Evolutionary conservation across 2,113 vertebrate species (phyloP).

Genomic region (Gopherus flavomarginatus): DNA sequence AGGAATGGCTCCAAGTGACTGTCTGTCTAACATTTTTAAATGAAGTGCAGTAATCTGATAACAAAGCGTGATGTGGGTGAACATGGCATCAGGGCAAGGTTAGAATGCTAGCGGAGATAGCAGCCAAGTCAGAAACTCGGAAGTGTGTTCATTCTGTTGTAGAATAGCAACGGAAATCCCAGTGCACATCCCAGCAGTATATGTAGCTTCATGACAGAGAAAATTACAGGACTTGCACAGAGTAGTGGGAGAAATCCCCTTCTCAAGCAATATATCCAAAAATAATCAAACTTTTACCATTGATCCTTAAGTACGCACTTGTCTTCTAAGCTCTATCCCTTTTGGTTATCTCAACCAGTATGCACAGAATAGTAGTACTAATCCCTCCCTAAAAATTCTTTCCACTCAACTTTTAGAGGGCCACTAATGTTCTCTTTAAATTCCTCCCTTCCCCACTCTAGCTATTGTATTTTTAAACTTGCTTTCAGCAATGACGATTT

Average conservation of each 20-base stretch:
- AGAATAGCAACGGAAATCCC: background rate
- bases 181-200: background rate
- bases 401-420: background rate
- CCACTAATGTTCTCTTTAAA: background rate
- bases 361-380: background rate
- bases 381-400: background rate
- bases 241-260: background rate
- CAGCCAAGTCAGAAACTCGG: background rate
- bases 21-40: rapidly evolving
- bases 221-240: background rate
- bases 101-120: slow-evolving; percentile 6
- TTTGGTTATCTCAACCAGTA: background rate
- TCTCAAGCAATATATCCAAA: background rate
- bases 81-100: background rate
- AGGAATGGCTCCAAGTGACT: background rate
- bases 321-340: background rate
- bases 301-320: background rate
- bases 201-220: background rate
- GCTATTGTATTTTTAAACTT: background rate
- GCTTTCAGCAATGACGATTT: background rate
- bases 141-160: background rate
- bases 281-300: background rate
- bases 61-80: background rate
- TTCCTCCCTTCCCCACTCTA: background rate
- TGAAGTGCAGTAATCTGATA: background rate